Evolutionary conservation across 2,888 invertebrate species (phyloP), one percentile per base, ranked within the genome.

Genomic region (Sphaerophoria rueppellii): DNA sequence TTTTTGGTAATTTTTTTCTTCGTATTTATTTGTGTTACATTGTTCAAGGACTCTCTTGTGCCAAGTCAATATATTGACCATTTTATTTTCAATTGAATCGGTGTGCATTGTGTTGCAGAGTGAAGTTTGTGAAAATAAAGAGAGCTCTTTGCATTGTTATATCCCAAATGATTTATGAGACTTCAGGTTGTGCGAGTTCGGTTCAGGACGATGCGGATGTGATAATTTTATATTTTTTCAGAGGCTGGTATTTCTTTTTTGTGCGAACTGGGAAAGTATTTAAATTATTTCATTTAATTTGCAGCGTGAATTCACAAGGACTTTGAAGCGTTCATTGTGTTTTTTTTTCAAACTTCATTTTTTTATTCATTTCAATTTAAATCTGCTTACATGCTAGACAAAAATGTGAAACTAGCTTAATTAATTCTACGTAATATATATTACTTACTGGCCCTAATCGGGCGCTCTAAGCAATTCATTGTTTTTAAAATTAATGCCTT

Each of bases 61-160:
- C 75, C 73, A 67, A 65, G 69, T 58, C 73, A 73, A 65, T 63
- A 58, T 65, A 85, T 83, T 83, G 80, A 83, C 85, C 80, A 85
- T 85, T 85, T 85, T 81, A 85, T 85, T 85, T 85, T 85, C 85
- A 85, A 85, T 85, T 81, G 85, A 60, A 76, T 76, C 85, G 46
- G 58, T 52, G 70, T 80, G 80, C 80, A 76, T 72, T 79, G 67
- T 76, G 70, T 57, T 61, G 57, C 57, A 57, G 37, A 52, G 52
- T 61, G 48, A 32, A 74, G 74, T 46, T 65, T 46, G 70, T 58
- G 70, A 78, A 43, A 7, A 71, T 79, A 75, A 9, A 43, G 78
- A 65, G 79, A 34, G 74, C 65, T 37, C 57, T 74, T 65, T 79
- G 65, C 82, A 79, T 83, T 83, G 79, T 83, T 83, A 71, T 79